phyloP scores from a whole-genome alignment of 2,888 invertebrate genomes.

The Eulithis testata region DNA sequence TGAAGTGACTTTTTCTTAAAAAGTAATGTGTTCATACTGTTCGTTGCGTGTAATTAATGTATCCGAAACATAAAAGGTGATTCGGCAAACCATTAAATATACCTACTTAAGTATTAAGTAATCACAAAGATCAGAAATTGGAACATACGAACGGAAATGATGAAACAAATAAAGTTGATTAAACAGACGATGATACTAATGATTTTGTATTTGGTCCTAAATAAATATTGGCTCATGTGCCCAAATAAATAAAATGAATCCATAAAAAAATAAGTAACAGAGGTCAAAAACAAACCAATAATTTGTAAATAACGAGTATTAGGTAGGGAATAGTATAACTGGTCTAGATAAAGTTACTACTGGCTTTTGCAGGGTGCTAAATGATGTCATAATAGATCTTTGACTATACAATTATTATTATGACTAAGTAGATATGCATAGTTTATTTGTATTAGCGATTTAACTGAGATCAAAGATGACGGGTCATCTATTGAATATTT shows the following conservation, averaged over 20 bases:
- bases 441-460: too few relatives aligned
- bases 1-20: conserved; percentile 53
- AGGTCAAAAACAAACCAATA: background rate
- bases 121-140: conserved; percentile 13
- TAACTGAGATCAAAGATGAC: too few relatives aligned
- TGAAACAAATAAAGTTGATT: background rate
- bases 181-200: background rate
- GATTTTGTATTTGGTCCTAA: conserved; percentile 1
- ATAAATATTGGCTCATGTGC: background rate
- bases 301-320: too few relatives aligned
- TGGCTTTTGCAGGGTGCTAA: too few relatives aligned
- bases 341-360: too few relatives aligned
- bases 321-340: too few relatives aligned
- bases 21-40: conserved; percentile 58
- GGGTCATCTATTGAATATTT: too few relatives aligned
- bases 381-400: too few relatives aligned
- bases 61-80: conserved; percentile 41
- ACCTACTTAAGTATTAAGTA: conserved; percentile 22
- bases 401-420: too few relatives aligned
- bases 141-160: background rate
- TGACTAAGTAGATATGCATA: too few relatives aligned
- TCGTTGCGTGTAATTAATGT: conserved; percentile 59
- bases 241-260: background rate
- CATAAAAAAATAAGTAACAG: background rate
- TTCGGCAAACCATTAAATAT: conserved; percentile 35